Base-by-base conservation (phyloP, 92 coral and sea anemone species). In the Paramuricea clavata region DNA sequence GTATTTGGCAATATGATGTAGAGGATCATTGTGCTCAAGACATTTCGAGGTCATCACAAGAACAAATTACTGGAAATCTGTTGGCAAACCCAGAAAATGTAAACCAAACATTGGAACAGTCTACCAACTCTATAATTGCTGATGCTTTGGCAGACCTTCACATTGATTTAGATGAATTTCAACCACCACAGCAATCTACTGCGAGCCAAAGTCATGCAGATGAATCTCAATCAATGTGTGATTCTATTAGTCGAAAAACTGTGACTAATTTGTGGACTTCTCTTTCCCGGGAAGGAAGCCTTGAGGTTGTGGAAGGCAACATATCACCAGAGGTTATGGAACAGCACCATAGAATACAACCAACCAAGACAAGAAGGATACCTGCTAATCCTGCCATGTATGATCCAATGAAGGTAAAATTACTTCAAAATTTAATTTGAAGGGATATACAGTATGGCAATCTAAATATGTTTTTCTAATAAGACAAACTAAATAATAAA, bases 1-100 rank as follows among this genome's bases (percentile, higher is more conserved):
- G 3, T 92, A 78, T 47, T 85, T 93, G 92, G 93, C 88, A 90
- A 42, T 93, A 87, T 64, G 94, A 88, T 1, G 47, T 35, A 32
- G 76, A 69, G 2, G 76, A 26, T 19, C 1, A 69, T 19, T 41
- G 43, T 11, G 76, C 2, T 32, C 25, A 26, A 32, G 41, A 69
- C 23, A 32, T 69, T 69, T 16, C 39, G 12, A 69, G 76, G 9
- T 50, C 21, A 50, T 2, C 3, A 7, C 59, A 12, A 50, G 21
- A 50, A 19, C 59, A 27, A 69, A 32, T 5, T 15, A 32, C 43
- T 26, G 43, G 76, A 26, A 41, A 26, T 41, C 76, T 31, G 39
- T 69, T 32, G 43, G 76, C 12, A 19, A 41, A 32, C 73, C 31
- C 39, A 69, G 76, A 19, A 12, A 69, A 31, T 34, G 3, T 69